Conservation (phyloP, 2,113 vertebrate genomes). For the Silurus asotus region DNA sequence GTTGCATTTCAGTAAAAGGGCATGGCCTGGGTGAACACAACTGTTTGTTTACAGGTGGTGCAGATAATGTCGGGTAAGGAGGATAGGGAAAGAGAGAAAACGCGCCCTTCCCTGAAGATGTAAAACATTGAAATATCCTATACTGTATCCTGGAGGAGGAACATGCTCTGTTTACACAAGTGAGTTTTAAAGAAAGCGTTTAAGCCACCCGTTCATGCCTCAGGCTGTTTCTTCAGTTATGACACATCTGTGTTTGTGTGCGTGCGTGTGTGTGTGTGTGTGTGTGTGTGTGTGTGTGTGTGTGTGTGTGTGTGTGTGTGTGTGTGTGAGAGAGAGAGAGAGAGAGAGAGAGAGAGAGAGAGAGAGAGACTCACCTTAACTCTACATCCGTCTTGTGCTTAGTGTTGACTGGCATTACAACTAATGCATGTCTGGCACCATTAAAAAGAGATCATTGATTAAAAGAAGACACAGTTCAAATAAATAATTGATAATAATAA, state of each 20-base stretch:
- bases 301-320: neutral
- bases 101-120: conserved; percentile 25
- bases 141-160: conserved; percentile 58
- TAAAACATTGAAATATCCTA: conserved; percentile 52
- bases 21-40: neutral
- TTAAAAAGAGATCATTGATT: neutral
- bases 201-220: conserved; percentile 39
- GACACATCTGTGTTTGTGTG: conserved; percentile 26
- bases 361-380: conserved; percentile 12
- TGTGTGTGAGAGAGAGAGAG: conserved; percentile 38
- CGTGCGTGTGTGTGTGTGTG: conserved; percentile 19
- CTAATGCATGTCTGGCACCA: neutral
- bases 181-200: conserved; percentile 39
- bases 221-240: conserved; percentile 47
- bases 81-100: neutral
- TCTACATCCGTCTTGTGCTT: conserved; percentile 11
- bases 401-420: neutral
- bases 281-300: conserved; percentile 9
- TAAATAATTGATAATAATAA: neutral
- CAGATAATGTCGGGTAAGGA: neutral
- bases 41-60: conserved; percentile 3
- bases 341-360: conserved; percentile 24
- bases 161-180: conserved; percentile 53
- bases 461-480: neutral
- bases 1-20: neutral